These are phyloP conservation scores for Sebastes diploproa DNA, from an alignment of 2,797 vertebrate species.

Conservation along the genomic window DNA sequence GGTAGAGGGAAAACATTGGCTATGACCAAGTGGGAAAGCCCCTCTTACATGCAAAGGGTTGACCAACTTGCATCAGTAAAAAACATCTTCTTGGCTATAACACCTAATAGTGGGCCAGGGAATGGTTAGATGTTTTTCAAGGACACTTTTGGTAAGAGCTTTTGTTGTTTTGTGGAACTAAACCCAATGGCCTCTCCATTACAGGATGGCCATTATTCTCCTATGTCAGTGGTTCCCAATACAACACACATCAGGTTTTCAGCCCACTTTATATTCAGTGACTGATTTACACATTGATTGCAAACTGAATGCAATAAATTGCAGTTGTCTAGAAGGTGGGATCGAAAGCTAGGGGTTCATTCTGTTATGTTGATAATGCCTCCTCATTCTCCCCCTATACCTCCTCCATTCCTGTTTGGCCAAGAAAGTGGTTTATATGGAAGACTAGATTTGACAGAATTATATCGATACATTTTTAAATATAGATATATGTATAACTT, in stretches of 20 bases:
- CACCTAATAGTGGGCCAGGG: background rate
- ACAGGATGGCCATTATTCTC: background rate
- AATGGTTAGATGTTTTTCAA: background rate
- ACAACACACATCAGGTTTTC: background rate
- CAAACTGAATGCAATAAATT: background rate
- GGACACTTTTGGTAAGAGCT: background rate
- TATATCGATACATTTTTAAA: background rate
- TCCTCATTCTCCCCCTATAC: background rate
- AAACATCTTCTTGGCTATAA: background rate
- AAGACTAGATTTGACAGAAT: background rate
- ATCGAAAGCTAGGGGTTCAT: background rate
- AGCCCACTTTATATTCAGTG: constrained; percentile 7
- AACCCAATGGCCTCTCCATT: background rate
- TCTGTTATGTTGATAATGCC: background rate
- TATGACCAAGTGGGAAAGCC: background rate
- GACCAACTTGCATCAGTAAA: background rate
- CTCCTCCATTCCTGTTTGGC: background rate
- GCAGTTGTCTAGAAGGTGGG: background rate
- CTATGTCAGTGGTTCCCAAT: background rate
- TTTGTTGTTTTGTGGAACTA: background rate
- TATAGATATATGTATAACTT: background rate
- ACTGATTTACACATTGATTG: constrained; percentile 17
- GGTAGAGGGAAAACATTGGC: background rate
- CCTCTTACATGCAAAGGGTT: background rate
- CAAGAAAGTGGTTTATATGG: background rate